Evolutionary conservation across 2,797 vertebrate genomes (phyloP).

Genomic region (Pempheris klunzingeri): DNA sequence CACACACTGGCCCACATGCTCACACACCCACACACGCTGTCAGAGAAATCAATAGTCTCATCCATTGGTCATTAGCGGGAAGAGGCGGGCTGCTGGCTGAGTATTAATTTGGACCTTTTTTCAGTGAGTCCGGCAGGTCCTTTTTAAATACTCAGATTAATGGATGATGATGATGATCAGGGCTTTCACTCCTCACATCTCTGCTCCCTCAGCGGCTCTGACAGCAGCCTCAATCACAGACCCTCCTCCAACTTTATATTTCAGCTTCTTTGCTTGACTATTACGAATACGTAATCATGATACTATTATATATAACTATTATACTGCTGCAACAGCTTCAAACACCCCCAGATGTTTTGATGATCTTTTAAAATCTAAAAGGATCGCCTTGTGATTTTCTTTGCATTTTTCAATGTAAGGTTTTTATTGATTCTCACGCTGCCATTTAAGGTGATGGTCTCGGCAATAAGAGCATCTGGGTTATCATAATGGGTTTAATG

Average conservation of each 20-base stretch:
- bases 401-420: not conserved
- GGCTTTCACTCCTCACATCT: constrained; percentile 52
- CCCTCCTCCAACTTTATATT: constrained; percentile 17
- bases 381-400: not conserved
- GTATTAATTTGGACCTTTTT: constrained; percentile 64
- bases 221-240: constrained; percentile 46
- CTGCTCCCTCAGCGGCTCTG: constrained; percentile 30
- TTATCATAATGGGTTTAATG: not conserved
- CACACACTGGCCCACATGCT: constrained; percentile 2
- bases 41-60: constrained; percentile 63
- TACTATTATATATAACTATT: no score
- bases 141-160: constrained; percentile 72
- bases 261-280: constrained; percentile 10
- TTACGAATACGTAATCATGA: constrained; percentile 16
- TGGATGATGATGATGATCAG: constrained; percentile 57
- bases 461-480: no score
- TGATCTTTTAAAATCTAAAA: not conserved
- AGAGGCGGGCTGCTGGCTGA: constrained; percentile 50
- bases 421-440: not conserved
- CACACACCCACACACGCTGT: constrained; percentile 12
- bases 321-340: not conserved
- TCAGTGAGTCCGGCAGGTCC: constrained; percentile 38
- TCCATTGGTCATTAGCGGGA: constrained; percentile 63
- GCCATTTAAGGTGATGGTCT: not conserved
- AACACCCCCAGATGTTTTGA: not conserved